Base-by-base conservation (phyloP, 2,113 vertebrate species). In the Campylomormyrus tamandua region DNA sequence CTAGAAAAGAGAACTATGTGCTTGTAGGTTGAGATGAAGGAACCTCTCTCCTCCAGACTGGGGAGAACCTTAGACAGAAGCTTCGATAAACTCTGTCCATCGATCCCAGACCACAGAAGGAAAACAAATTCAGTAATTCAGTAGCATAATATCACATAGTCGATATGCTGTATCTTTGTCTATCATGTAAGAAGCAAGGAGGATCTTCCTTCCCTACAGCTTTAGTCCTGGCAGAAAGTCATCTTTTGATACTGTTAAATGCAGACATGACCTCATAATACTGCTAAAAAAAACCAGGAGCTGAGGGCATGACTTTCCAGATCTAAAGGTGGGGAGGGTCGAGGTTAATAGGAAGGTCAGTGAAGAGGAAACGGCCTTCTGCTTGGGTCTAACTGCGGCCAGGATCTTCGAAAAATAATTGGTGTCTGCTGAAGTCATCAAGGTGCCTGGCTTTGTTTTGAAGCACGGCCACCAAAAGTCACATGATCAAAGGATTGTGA, bases 1-100 rank as follows among this genome's bases (percentile, higher is more conserved):
- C 31, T 89, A 89, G 48, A 89, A 89, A 89, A 89, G 48, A 83
- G 49, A 89, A 42, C 50, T 42, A 50, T 89, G 89, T 89, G 89
- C 89, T 83, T 89, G 89, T 83, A 89, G 21, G 77, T 83, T 58
- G 77, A 83, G 52, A 50, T 45, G 48, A 74, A 56, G 21, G 77
- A 80, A 66, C 48, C 88, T 46, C 35, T 52, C 4, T 35, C 27
- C 46, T 19, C 2, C 27, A 77, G 24, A 49, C 56, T 66, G 87
- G 46, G 46, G 17, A 88, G 11, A 77, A 45, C 58, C 24, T 24
- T 46, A 45, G 62, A 88, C 87, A 62, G 46, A 24, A 70, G 56
- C 24, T 31, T 52, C 31, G 27, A 89, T 48, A 80, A 83, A 88
- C 24, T n/a, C 45, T 80, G 31, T 50, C 45, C 27, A 50, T 35